These are phyloP conservation scores for Lepisosteus oculatus DNA, from an alignment of 2,113 vertebrate species.

Conservation along the genomic window DNA sequence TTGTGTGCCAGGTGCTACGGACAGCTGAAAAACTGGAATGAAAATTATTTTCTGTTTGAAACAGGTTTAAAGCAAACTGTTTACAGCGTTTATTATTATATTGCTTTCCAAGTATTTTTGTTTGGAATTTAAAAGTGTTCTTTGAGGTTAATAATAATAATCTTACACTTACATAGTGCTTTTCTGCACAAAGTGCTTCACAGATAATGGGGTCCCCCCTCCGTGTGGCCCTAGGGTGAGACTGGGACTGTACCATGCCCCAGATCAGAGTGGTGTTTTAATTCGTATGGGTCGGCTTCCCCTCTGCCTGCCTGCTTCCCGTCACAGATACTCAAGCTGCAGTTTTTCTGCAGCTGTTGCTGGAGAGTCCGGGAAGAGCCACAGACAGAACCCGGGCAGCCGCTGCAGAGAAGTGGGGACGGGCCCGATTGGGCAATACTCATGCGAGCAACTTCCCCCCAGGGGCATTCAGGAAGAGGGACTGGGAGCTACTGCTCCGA, in stretches of 20 bases:
- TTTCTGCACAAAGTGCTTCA: no score
- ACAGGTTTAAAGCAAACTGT: no score
- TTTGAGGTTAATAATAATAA: background rate
- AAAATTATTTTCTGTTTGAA: no score
- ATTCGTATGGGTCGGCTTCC: background rate
- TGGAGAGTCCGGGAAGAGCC: background rate
- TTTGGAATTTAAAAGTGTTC: no score
- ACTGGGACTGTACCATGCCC: background rate
- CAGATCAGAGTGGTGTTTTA: background rate
- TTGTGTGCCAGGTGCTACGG: no score
- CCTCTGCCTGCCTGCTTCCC: background rate
- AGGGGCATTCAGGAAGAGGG: background rate
- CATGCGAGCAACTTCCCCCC: background rate
- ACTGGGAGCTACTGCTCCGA: background rate
- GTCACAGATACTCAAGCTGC: background rate
- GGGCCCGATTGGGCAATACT: background rate
- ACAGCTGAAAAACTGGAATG: no score
- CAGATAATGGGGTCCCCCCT: no score
- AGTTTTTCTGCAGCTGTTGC: background rate
- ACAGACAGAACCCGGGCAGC: background rate
- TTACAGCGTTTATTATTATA: no score
- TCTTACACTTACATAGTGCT: background rate
- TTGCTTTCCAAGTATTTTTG: no score
- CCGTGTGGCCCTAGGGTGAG: background rate
- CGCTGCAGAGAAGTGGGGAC: background rate